A percentile compares a stretch with the other conserved stretches of the same genome.
These are phyloP conservation scores for Oscheius sp. DNA, from an alignment of 2,888 invertebrate species.

Conservation along the genomic window DNA sequence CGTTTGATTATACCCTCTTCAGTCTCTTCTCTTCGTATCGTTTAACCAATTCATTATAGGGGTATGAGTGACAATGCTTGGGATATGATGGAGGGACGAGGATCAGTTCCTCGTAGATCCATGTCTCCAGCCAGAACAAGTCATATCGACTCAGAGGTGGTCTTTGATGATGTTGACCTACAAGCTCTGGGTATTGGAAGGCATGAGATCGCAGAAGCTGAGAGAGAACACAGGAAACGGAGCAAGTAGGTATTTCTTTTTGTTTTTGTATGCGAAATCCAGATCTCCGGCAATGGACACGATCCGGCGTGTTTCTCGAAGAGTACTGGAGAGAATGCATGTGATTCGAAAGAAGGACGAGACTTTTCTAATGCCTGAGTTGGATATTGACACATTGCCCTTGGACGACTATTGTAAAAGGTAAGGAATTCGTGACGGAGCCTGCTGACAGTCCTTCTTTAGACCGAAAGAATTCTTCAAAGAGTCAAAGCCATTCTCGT, in stretches of 20 bases:
- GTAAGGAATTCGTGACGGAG: constrained; percentile 12
- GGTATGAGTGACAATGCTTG: constrained; percentile 65
- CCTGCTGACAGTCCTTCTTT: constrained; percentile 6
- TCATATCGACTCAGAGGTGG: constrained; percentile 48
- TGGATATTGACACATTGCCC: constrained; percentile 55
- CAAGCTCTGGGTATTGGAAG: constrained; percentile 25
- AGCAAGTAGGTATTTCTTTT: constrained; percentile 44
- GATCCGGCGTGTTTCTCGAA: constrained; percentile 61
- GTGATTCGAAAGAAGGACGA: constrained; percentile 58
- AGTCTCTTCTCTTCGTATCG: not conserved
- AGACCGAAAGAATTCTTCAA: constrained; percentile 63
- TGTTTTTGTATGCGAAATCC: not conserved
- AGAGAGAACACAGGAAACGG: constrained; percentile 38
- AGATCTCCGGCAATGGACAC: constrained; percentile 70
- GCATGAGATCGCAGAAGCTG: constrained; percentile 45
- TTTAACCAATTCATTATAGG: not conserved
- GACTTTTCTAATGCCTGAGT: constrained; percentile 38
- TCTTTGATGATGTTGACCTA: constrained; percentile 23
- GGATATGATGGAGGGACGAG: constrained; percentile 62
- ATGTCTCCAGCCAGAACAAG: constrained; percentile 52
- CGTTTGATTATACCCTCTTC: not conserved
- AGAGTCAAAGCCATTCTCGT: constrained; percentile 54
- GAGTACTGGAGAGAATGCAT: constrained; percentile 62
- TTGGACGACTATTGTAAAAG: constrained; percentile 49
- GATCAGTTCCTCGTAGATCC: constrained; percentile 40